phyloP scores from a whole-genome alignment of 53 echinoderm and acorn worm genomes.

The Antedon mediterranea region DNA sequence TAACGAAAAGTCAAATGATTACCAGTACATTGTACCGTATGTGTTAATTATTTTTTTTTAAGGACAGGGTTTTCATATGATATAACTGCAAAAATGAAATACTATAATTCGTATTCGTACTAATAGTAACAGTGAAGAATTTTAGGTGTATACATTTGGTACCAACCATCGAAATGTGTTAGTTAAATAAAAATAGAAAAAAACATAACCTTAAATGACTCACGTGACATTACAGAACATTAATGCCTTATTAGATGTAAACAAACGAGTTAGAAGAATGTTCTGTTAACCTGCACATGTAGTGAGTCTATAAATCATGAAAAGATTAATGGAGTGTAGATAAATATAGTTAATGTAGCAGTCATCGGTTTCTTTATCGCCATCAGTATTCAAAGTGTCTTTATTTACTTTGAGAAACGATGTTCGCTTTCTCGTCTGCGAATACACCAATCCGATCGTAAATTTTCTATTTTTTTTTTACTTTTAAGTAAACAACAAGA shows the following conservation, averaged over 20 bases:
- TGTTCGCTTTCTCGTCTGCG: neutral
- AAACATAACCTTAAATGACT: neutral
- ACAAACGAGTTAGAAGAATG: neutral
- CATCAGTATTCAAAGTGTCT: neutral
- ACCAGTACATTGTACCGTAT: too few species aligned
- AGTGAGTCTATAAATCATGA: neutral
- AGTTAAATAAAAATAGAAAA: neutral
- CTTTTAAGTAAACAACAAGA: too few species aligned
- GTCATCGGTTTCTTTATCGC: neutral
- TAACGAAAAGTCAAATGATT: too few species aligned
- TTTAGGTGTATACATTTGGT: too few species aligned
- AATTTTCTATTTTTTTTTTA: too few species aligned
- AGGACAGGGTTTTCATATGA: too few species aligned
- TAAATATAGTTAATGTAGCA: neutral
- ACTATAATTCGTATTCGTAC: too few species aligned
- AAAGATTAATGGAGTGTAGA: neutral
- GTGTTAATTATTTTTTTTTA: too few species aligned
- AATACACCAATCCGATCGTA: neutral
- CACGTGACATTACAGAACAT: neutral
- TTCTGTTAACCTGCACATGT: neutral
- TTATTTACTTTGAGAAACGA: neutral
- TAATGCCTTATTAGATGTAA: slow-evolving; percentile 1
- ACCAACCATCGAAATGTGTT: too few species aligned
- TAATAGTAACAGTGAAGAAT: too few species aligned
- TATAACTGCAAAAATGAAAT: too few species aligned